Conservation (phyloP, 2,888 invertebrate species). For the Dendrolimus houi region DNA sequence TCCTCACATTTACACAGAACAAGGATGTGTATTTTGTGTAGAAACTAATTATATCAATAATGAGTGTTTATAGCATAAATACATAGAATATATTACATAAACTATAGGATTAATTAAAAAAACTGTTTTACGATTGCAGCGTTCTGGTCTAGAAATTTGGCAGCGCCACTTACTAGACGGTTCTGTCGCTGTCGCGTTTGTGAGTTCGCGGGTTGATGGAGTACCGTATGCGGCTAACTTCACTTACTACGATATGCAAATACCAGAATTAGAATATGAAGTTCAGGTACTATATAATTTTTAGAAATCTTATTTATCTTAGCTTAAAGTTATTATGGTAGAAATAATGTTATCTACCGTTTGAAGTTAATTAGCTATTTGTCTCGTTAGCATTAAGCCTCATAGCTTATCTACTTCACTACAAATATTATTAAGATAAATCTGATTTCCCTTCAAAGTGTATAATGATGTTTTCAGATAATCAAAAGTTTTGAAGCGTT, state of each 20-base stretch:
- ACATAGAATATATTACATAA: too few species aligned
- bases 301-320: too few species aligned
- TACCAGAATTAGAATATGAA: slow-evolving; percentile 30
- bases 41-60: too few species aligned
- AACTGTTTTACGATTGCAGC: slow-evolving; percentile 16
- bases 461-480: not conserved
- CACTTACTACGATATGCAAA: slow-evolving; percentile 30
- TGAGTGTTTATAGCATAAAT: too few species aligned
- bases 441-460: not conserved
- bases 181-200: slow-evolving; percentile 76
- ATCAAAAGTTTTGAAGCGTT: too few species aligned
- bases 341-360: too few species aligned
- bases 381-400: too few species aligned
- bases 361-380: too few species aligned
- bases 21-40: slow-evolving; percentile 4
- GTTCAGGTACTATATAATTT: slow-evolving; percentile 29
- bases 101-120: too few species aligned
- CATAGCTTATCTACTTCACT: too few species aligned
- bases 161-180: slow-evolving; percentile 63
- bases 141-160: slow-evolving; percentile 69
- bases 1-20: not conserved
- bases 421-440: not conserved
- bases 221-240: slow-evolving; percentile 36
- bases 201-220: slow-evolving; percentile 56
- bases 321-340: too few species aligned